Percentiles rank a stretch among this genome's conserved stretches.
These are phyloP conservation scores for Frankliniella intonsa DNA, from an alignment of 2,888 invertebrate genomes.

Conservation along the genomic window DNA sequence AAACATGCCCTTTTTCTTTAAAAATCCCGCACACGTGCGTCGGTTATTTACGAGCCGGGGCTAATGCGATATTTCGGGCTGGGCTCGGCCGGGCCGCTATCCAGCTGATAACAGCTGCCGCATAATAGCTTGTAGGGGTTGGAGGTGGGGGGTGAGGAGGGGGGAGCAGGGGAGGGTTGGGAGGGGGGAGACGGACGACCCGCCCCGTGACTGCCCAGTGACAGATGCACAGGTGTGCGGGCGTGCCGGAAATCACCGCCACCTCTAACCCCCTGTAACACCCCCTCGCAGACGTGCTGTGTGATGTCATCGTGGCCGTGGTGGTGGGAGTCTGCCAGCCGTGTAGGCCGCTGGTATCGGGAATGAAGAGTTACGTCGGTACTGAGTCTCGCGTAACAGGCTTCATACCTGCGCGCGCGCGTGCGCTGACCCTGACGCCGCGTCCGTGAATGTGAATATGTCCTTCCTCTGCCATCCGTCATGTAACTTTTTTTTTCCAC, in stretches of 20 bases:
- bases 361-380: too few species aligned
- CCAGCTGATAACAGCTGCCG: conserved; percentile 21
- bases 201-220: neutral
- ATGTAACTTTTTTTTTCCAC: neutral
- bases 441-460: neutral
- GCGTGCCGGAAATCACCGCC: conserved; percentile 12
- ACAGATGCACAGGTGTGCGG: conserved; percentile 12
- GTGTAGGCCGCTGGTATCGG: too few species aligned
- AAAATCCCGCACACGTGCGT: neutral
- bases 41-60: neutral
- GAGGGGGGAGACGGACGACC: too few species aligned
- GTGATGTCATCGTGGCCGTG: neutral
- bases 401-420: neutral
- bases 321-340: neutral
- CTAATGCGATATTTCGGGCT: conserved; percentile 22
- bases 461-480: neutral
- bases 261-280: neutral
- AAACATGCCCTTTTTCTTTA: too few species aligned
- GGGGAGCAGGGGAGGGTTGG: neutral
- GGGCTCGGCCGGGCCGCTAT: neutral
- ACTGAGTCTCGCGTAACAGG: too few species aligned
- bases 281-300: neutral
- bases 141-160: too few species aligned
- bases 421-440: too few species aligned
- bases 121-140: neutral